Evolutionary conservation across 2,113 vertebrate genomes (phyloP).

Genomic region (Dryoscopus gambensis): DNA sequence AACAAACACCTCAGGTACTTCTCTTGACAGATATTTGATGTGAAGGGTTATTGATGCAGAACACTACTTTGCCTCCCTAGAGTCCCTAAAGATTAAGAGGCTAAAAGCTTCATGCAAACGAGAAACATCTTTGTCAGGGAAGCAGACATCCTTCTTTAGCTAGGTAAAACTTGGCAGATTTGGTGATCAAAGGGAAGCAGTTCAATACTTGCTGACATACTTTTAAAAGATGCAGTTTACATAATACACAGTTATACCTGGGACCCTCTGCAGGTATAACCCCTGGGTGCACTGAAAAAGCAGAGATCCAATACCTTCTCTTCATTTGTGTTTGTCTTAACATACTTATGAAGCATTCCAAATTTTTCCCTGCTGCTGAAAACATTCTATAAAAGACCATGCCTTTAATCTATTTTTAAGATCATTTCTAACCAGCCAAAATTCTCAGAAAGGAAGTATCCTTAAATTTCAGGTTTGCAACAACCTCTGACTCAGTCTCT

Average conservation of each 20-base stretch:
- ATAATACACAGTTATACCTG: neutral
- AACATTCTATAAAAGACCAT: neutral
- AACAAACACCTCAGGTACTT: neutral
- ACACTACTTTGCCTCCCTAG: neutral
- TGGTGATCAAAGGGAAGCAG: neutral
- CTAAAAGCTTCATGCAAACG: conserved; percentile 3
- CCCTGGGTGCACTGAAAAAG: neutral
- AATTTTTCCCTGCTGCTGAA: neutral
- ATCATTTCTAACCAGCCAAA: neutral
- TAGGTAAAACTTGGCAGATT: neutral
- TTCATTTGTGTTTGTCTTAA: neutral
- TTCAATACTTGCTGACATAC: neutral
- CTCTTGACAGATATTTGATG: neutral
- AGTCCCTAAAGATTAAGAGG: conserved; percentile 18
- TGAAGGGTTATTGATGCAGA: conserved; percentile 6
- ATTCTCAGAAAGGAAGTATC: neutral
- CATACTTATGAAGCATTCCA: neutral
- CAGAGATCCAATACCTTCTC: neutral
- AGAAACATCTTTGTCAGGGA: neutral
- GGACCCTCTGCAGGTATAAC: neutral
- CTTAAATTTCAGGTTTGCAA: neutral
- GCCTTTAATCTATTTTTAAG: neutral
- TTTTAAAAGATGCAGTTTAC: neutral
- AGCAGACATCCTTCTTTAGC: neutral
- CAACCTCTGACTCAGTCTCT: neutral